A percentile compares a stretch with the other conserved stretches of the same genome.
These are phyloP conservation scores for Xyrauchen texanus DNA, from an alignment of 2,113 vertebrate genomes.

Conservation along the genomic window DNA sequence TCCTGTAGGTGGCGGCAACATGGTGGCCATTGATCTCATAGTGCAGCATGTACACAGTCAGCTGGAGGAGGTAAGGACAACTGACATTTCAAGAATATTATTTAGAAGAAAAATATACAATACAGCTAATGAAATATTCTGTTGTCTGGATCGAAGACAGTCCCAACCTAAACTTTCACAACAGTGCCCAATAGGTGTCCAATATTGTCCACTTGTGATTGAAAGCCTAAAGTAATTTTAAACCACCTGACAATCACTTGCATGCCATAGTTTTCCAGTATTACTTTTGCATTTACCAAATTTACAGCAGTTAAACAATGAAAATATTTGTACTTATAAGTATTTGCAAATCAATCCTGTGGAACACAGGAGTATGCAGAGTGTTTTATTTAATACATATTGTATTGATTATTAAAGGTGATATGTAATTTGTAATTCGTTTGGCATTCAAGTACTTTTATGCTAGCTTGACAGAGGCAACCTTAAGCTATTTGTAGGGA, in stretches of 20 bases:
- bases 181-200: not conserved
- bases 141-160: not conserved
- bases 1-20: slow-evolving; percentile 87
- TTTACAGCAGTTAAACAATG: too few relatives aligned
- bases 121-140: not conserved
- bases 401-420: too few relatives aligned
- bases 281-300: not conserved
- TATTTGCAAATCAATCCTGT: too few relatives aligned
- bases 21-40: slow-evolving; percentile 94
- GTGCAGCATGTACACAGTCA: slow-evolving; percentile 98
- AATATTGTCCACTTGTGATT: slow-evolving; percentile 13
- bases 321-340: too few relatives aligned
- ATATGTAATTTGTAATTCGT: too few relatives aligned
- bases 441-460: too few relatives aligned
- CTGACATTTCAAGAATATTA: not conserved
- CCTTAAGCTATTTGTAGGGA: too few relatives aligned
- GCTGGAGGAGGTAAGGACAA: slow-evolving; percentile 87
- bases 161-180: not conserved
- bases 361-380: too few relatives aligned
- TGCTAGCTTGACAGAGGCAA: too few relatives aligned
- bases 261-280: not conserved
- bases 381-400: too few relatives aligned
- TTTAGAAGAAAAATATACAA: not conserved
- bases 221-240: too few relatives aligned
- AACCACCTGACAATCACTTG: not conserved